phyloP scores from a whole-genome alignment of 30 jellyfish, hydroid and myxozoan genomes.

The Cassiopea andromeda region DNA sequence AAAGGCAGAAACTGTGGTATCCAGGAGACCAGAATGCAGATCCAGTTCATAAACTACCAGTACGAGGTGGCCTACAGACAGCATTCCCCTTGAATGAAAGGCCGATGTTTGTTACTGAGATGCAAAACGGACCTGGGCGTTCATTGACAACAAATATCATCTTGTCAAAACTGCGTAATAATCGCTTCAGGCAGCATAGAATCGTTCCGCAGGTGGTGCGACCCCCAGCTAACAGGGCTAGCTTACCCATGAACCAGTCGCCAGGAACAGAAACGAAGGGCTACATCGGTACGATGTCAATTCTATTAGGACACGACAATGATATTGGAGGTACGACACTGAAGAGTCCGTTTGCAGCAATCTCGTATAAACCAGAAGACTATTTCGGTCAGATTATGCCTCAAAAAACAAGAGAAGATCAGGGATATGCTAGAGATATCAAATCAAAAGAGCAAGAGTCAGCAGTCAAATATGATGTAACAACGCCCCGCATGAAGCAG shows the following conservation, averaged over 20 bases:
- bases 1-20: slow-evolving; percentile 66
- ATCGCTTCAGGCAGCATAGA: background rate
- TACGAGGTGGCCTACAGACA: slow-evolving; percentile 17
- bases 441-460: background rate
- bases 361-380: slow-evolving; percentile 13
- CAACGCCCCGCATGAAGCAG: slow-evolving; percentile 41
- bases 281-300: slow-evolving; percentile 28
- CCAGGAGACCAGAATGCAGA: slow-evolving; percentile 46
- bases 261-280: slow-evolving; percentile 4
- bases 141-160: slow-evolving; percentile 3
- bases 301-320: slow-evolving; percentile 19
- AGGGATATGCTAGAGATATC: slow-evolving; percentile 19
- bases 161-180: slow-evolving; percentile 25
- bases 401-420: slow-evolving; percentile 4
- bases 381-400: slow-evolving; percentile 26
- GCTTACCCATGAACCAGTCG: background rate
- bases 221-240: background rate
- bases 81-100: slow-evolving; percentile 18
- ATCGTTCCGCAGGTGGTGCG: background rate
- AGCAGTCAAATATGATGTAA: background rate
- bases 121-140: slow-evolving; percentile 35
- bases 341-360: slow-evolving; percentile 38
- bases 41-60: background rate
- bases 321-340: slow-evolving; percentile 47
- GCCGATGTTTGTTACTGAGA: slow-evolving; percentile 23